Base-by-base conservation (phyloP, 2,888 invertebrate genomes). In the Eumerus sabulonum region DNA sequence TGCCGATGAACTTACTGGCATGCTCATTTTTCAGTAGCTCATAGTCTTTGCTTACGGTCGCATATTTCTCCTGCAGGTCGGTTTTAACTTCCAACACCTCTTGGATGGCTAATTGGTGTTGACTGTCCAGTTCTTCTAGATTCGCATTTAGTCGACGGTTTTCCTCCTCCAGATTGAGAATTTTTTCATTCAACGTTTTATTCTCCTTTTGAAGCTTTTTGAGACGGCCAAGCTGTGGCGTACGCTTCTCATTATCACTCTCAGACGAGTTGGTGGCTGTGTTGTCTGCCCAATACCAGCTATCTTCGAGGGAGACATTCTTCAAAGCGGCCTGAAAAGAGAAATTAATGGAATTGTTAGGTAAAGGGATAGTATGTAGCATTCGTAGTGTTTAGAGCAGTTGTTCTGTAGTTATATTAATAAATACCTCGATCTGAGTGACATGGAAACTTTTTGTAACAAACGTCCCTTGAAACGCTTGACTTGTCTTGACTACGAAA, bases 71-170 rank as follows among this genome's bases (percentile, higher is more conserved):
- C 74, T 91, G 91, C 50, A 92, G 83, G 53, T 91, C 91, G 48
- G 88, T 90, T 83, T 92, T 92, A 42, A 92, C 84, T 3, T 90
- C 84, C 0, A 92, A 84, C 14, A 92, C 86, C 84, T 90, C 90
- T 81, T 92, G 92, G 88, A 94, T 92, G 0, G 93, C 94, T 83
- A 91, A 89, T 84, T 93, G 92, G 85, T 95, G 94, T 86, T 95
- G 94, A 51, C 87, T 90, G 84, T 95, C 95, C 82, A 95, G 87
- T 85, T 94, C 94, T 83, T 94, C 94, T 62, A 95, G 86, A 77
- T 90, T 90, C 68, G 85, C 87, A 82, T 91, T 91, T 74, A 90
- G 86, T 70, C 91, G 90, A 17, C 85, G 88, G 53, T 91, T 89
- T 84, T 90, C 90, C 18, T 85, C 82, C 14, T 89, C 84, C 64